A percentile compares a stretch with the other conserved stretches of the same genome.
phyloP scores from a whole-genome alignment of 2,113 vertebrate species.

The Ariopsis seemanni region DNA sequence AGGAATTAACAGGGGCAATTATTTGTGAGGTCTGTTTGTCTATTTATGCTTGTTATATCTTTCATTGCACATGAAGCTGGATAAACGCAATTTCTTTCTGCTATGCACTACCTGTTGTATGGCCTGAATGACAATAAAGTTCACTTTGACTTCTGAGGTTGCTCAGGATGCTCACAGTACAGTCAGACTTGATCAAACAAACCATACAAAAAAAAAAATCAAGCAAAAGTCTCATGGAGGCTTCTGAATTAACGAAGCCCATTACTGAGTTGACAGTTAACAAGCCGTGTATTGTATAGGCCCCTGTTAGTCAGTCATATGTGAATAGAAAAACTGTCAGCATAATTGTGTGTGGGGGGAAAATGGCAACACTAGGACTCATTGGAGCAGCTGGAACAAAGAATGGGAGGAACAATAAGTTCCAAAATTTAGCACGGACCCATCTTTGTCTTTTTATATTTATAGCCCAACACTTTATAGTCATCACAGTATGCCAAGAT shows the following conservation, averaged over 20 bases:
- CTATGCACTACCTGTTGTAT: no score
- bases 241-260: background rate
- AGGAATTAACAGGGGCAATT: no score
- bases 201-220: background rate
- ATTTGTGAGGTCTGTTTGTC: no score
- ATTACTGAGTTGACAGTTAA: slow-evolving; percentile 6
- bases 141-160: background rate
- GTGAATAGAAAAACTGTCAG: slow-evolving; percentile 3
- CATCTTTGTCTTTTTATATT: background rate
- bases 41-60: no score
- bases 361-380: background rate
- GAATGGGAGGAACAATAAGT: background rate
- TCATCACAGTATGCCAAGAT: background rate
- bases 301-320: background rate
- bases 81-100: no score
- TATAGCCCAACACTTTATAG: background rate
- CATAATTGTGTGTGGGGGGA: background rate
- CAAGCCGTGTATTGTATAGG: background rate
- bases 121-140: no score
- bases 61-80: no score
- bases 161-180: background rate
- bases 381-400: background rate
- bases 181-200: background rate
- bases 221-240: background rate
- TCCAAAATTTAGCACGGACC: background rate